Evolutionary conservation across 2,888 invertebrate species (phyloP).

Genomic region (Gnatocerus cornutus): DNA sequence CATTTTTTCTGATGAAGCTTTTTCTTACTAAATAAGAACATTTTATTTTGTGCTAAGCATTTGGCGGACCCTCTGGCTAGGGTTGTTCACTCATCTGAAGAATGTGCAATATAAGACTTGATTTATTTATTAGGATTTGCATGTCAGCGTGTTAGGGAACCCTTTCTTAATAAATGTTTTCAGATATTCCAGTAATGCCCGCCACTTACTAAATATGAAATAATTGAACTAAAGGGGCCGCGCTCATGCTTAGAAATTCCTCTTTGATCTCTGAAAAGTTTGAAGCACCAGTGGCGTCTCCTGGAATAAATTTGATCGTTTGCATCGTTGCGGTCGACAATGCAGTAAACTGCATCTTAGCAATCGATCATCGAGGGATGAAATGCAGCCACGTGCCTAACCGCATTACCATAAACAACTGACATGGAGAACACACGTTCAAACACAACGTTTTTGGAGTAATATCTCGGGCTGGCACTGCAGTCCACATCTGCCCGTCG

Average conservation of each 20-base stretch:
- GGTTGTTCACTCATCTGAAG: neutral
- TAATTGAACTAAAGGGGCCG: constrained; percentile 1
- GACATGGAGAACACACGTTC: constrained; percentile 58
- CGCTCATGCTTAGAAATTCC: neutral
- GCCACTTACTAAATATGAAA: constrained; percentile 7
- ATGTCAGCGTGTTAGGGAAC: neutral
- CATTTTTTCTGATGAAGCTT: too few relatives aligned
- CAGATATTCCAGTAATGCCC: constrained; percentile 6
- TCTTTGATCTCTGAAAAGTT: neutral
- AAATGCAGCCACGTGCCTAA: constrained; percentile 58
- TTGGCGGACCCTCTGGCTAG: too few relatives aligned
- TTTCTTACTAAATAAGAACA: too few relatives aligned
- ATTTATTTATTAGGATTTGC: constrained; percentile 21
- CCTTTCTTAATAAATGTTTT: constrained; percentile 17
- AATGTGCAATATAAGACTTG: constrained; percentile 20
- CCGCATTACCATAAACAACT: constrained; percentile 62
- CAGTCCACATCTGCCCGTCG: constrained; percentile 54
- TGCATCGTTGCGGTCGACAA: constrained; percentile 16
- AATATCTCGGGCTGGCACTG: constrained; percentile 61
- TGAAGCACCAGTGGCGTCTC: neutral
- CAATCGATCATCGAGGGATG: constrained; percentile 59
- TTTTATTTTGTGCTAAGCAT: too few relatives aligned
- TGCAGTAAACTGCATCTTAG: constrained; percentile 44
- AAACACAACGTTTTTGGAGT: constrained; percentile 59
- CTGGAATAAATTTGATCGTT: constrained; percentile 11